These are phyloP conservation scores for Rhodinocichla rosea DNA, from an alignment of 2,113 vertebrate genomes.

Conservation along the genomic window DNA sequence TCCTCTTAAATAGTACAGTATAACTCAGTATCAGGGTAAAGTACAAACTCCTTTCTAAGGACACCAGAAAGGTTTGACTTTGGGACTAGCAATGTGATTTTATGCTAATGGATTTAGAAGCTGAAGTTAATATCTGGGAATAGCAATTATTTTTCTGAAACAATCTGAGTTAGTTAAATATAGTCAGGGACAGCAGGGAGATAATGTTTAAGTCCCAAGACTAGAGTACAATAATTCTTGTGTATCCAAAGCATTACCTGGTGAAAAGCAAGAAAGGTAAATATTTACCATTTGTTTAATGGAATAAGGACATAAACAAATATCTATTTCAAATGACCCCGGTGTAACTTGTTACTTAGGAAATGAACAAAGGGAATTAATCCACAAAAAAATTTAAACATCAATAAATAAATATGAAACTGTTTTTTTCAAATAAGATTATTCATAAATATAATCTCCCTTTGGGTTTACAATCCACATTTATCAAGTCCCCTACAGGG, in stretches of 20 bases:
- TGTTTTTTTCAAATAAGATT: not conserved
- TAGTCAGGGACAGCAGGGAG: not conserved
- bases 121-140: not conserved
- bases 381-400: not conserved
- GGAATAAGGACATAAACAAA: not conserved
- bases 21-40: not conserved
- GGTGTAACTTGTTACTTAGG: not conserved
- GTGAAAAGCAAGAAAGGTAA: constrained; percentile 1
- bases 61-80: not conserved
- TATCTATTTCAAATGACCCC: not conserved
- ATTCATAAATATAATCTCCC: not conserved
- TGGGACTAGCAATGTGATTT: not conserved
- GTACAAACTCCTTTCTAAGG: not conserved
- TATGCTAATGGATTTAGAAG: not conserved
- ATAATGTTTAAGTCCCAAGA: not conserved
- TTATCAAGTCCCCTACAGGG: not conserved
- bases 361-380: not conserved
- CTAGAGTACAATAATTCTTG: not conserved
- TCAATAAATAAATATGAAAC: not conserved
- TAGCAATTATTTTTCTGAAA: constrained; percentile 16
- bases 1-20: not conserved
- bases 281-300: constrained; percentile 25
- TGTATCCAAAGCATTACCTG: constrained; percentile 28
- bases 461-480: not conserved
- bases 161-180: not conserved